Percentiles rank a stretch among this genome's conserved stretches.
phyloP scores from a whole-genome alignment of 2,888 invertebrate genomes.

The Drosophila longiperda region DNA sequence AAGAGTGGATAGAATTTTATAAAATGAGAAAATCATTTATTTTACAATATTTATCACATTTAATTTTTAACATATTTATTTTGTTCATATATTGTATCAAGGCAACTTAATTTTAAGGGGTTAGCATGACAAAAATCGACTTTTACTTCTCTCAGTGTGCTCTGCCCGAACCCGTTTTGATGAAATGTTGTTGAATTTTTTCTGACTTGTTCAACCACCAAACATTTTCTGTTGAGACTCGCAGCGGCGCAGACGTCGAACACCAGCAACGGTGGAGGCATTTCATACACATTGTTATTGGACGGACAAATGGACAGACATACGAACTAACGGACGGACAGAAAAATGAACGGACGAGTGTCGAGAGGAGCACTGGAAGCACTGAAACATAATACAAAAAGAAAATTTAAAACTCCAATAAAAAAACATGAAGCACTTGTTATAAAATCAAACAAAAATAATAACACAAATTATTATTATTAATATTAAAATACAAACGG shows the following conservation, averaged over 20 bases:
- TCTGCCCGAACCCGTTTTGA: conserved; percentile 51
- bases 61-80: background rate
- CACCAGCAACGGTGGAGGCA: conserved; percentile 41
- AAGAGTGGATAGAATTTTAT: background rate
- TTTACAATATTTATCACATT: background rate
- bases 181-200: conserved; percentile 63
- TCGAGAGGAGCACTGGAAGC: conserved; percentile 1
- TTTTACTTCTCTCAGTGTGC: conserved; percentile 36
- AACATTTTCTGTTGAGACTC: conserved; percentile 73
- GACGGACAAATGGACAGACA: conserved; percentile 10
- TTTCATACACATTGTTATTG: conserved; percentile 17
- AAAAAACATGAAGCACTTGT: background rate
- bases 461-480: background rate
- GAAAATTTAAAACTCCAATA: background rate
- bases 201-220: conserved; percentile 72
- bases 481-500: background rate
- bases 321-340: conserved; percentile 3
- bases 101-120: background rate
- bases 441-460: background rate
- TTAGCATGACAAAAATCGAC: accelerated
- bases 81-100: background rate
- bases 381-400: background rate
- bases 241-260: conserved; percentile 78
- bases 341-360: background rate
- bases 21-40: accelerated